A percentile compares a stretch with the other conserved stretches of the same genome.
phyloP scores from a whole-genome alignment of 1,140 invertebrate species.

The Cardiocondyla obscurior region DNA sequence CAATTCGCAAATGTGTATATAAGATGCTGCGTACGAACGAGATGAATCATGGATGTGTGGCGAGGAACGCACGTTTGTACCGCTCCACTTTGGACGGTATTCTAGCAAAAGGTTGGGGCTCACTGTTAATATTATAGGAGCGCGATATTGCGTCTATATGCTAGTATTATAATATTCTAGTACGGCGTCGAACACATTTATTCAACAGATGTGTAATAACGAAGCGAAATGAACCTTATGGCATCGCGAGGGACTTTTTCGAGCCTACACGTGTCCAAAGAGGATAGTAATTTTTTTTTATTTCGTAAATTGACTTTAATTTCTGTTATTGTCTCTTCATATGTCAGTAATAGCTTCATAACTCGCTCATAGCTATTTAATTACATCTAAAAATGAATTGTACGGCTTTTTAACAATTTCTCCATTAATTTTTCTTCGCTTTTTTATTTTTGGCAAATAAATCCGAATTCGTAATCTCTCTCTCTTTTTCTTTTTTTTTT shows the following conservation, averaged over 20 bases:
- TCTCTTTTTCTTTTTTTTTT: too few relatives aligned
- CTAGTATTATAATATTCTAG: not conserved
- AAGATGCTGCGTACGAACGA: not conserved
- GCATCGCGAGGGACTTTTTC: not conserved
- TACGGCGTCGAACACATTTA: not conserved
- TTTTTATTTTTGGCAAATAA: not conserved
- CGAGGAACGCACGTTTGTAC: not conserved
- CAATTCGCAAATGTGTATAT: conserved; percentile 5
- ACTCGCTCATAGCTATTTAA: not conserved
- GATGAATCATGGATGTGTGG: not conserved
- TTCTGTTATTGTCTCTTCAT: not conserved
- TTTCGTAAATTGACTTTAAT: not conserved
- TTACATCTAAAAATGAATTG: not conserved
- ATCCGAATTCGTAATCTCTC: not conserved
- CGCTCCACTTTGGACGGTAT: not conserved
- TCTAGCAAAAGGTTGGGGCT: not conserved
- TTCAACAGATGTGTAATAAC: not conserved
- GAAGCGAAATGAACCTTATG: not conserved
- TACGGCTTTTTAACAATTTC: not conserved
- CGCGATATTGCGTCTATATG: not conserved
- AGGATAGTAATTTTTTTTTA: not conserved
- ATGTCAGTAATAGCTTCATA: too few relatives aligned
- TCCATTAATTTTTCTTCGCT: not conserved
- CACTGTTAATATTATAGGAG: conserved; percentile 17
- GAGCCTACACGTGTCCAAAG: not conserved